phyloP scores from a whole-genome alignment of 2,888 invertebrate species.

The Coelopa pilipes region DNA sequence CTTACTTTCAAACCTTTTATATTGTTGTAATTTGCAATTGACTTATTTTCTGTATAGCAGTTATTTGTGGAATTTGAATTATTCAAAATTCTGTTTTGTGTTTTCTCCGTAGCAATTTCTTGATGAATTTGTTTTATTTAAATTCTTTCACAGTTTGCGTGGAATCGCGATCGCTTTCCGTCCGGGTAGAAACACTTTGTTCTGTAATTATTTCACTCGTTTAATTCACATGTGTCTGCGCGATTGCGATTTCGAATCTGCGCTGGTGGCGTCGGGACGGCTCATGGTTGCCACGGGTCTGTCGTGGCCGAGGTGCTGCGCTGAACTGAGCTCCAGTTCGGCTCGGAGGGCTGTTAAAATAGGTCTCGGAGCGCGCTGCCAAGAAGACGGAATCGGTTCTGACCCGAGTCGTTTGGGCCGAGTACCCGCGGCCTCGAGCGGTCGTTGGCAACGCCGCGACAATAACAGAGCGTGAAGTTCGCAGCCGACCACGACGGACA shows the following conservation, averaged over 20 bases:
- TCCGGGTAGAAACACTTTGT: background rate
- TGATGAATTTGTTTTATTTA: too few relatives aligned
- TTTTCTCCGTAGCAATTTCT: too few relatives aligned
- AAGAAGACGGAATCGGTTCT: background rate
- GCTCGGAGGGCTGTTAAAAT: slow-evolving; percentile 13
- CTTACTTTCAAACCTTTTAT: too few relatives aligned
- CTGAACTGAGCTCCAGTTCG: slow-evolving; percentile 39
- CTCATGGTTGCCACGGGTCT: slow-evolving; percentile 2
- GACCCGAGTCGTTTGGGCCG: too few relatives aligned
- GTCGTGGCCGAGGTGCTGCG: slow-evolving; percentile 35
- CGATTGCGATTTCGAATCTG: background rate
- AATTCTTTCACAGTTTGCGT: too few relatives aligned
- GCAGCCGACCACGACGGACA: background rate
- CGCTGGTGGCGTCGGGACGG: background rate
- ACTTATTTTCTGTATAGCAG: too few relatives aligned
- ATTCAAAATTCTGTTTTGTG: too few relatives aligned
- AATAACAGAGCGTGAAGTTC: background rate
- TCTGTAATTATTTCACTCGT: background rate
- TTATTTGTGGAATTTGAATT: too few relatives aligned
- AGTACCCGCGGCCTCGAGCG: too few relatives aligned
- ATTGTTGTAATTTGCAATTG: too few relatives aligned
- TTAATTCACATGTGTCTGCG: background rate
- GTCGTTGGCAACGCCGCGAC: background rate
- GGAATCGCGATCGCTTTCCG: too few relatives aligned
- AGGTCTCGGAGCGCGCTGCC: background rate